Evolutionary conservation across 2,888 invertebrate species (phyloP).

Genomic region (Athrips mouffetella): DNA sequence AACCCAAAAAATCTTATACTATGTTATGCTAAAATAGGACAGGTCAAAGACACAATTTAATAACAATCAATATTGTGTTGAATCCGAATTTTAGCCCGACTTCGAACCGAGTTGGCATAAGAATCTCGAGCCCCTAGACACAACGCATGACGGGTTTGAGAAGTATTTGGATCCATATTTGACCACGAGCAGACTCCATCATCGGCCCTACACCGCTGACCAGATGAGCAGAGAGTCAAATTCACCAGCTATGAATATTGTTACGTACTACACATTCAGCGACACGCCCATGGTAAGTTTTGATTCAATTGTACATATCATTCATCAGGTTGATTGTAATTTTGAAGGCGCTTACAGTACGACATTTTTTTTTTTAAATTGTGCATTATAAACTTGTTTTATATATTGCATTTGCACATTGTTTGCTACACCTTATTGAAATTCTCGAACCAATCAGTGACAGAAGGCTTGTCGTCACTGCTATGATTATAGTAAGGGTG

Average conservation of each 20-base stretch:
- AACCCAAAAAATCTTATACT: no score
- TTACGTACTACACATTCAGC: constrained; percentile 63
- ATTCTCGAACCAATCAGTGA: no score
- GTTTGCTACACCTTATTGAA: no score
- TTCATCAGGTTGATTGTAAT: not conserved
- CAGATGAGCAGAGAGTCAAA: constrained; percentile 44
- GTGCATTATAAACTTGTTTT: no score
- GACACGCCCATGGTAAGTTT: constrained; percentile 55
- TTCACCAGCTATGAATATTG: constrained; percentile 44
- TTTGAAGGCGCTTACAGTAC: not conserved
- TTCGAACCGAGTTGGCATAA: constrained; percentile 45
- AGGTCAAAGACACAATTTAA: no score
- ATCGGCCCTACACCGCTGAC: constrained; percentile 58
- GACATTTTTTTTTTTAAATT: not conserved
- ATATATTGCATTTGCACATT: no score
- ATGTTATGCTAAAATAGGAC: no score
- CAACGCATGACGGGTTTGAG: constrained; percentile 61
- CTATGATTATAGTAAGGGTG: no score
- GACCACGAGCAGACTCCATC: constrained; percentile 58
- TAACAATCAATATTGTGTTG: no score
- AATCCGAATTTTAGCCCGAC: constrained; percentile 32
- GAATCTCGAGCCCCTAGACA: constrained; percentile 53
- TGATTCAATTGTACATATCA: not conserved
- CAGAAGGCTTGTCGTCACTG: no score
- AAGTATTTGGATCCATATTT: constrained; percentile 66